Percentiles rank a stretch among this genome's conserved stretches.
Evolutionary conservation across 2,797 vertebrate genomes (phyloP).

Genomic region (Oreochromis mossambicus): DNA sequence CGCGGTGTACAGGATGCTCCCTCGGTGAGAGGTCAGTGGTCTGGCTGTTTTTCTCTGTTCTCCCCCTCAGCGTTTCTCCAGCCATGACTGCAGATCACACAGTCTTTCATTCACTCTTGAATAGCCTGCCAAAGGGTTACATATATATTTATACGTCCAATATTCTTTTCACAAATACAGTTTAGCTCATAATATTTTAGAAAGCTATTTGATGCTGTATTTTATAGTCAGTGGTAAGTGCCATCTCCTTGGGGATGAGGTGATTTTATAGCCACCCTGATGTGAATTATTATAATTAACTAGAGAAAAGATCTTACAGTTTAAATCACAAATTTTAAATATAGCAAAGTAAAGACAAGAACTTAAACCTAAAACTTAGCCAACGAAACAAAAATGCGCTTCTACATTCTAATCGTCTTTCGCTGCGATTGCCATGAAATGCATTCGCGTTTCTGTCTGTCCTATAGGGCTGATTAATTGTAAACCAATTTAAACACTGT

Average conservation of each 20-base stretch:
- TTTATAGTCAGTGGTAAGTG: not conserved
- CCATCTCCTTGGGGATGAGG: not conserved
- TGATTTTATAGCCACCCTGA: not conserved
- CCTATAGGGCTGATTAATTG: not conserved
- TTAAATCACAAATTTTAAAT: not conserved
- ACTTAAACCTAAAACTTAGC: not conserved
- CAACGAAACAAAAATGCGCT: not conserved
- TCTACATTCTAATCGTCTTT: not conserved
- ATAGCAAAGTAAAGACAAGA: not conserved
- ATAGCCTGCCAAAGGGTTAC: constrained; percentile 25
- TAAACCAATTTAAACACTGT: not conserved
- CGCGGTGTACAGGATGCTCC: constrained; percentile 43
- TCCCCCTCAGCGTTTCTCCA: constrained; percentile 27
- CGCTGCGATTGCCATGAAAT: not conserved
- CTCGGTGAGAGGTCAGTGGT: constrained; percentile 54
- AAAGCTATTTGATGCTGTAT: not conserved
- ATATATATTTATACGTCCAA: not conserved
- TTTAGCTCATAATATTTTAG: not conserved
- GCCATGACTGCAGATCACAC: constrained; percentile 38
- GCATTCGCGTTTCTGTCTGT: fast-evolving
- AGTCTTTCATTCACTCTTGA: constrained; percentile 13
- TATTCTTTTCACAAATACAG: not conserved
- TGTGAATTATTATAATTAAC: not conserved
- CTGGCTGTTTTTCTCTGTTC: constrained; percentile 44
- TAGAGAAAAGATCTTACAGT: not conserved